phyloP scores from a whole-genome alignment of 2,113 vertebrate genomes.

The Tautogolabrus adspersus region DNA sequence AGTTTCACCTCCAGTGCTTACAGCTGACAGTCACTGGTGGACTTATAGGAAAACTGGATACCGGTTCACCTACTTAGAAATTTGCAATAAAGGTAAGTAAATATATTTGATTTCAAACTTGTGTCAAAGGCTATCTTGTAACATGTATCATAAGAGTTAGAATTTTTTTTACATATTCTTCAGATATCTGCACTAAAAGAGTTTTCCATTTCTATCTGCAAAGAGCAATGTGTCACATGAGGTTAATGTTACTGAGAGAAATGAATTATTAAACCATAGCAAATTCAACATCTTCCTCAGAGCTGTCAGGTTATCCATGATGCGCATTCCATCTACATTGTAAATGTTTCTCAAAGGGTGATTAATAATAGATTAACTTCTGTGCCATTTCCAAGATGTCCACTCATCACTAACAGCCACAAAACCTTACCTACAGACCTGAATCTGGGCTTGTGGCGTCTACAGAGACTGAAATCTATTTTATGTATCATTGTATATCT shows the following conservation, averaged over 20 bases:
- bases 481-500: background rate
- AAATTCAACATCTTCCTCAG: slow-evolving; percentile 35
- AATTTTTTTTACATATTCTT: background rate
- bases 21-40: slow-evolving; percentile 8
- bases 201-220: background rate
- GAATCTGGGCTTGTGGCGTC: slow-evolving; percentile 2
- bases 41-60: background rate
- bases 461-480: background rate
- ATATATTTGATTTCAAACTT: background rate
- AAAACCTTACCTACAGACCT: slow-evolving; percentile 38
- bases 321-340: slow-evolving; percentile 43
- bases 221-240: background rate
- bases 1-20: slow-evolving; percentile 24
- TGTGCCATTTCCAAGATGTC: slow-evolving; percentile 61
- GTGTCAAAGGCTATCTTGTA: too few relatives aligned
- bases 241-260: slow-evolving; percentile 31
- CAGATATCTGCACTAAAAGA: background rate
- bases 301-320: slow-evolving; percentile 45
- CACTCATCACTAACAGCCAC: slow-evolving; percentile 59
- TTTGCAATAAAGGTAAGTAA: slow-evolving; percentile 58
- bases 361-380: slow-evolving; percentile 83
- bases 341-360: slow-evolving; percentile 68
- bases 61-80: slow-evolving; percentile 1
- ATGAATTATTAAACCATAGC: slow-evolving; percentile 34
- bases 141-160: too few relatives aligned